Evolutionary conservation across 2,113 vertebrate genomes (phyloP).

Genomic region (Regulus satrapa): DNA sequence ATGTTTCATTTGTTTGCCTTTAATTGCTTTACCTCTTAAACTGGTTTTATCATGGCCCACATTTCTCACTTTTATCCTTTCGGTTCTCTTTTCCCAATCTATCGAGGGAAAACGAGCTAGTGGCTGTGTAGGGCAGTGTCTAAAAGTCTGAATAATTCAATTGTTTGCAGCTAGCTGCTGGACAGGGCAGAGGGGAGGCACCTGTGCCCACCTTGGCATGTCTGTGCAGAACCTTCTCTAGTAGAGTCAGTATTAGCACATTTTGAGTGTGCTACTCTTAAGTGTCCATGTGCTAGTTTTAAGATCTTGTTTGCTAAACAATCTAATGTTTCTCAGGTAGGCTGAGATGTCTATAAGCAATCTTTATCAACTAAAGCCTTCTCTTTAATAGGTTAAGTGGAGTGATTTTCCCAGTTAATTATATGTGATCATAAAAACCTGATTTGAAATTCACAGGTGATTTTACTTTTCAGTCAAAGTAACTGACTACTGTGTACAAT

Average conservation of each 20-base stretch:
- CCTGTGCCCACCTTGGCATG: background rate
- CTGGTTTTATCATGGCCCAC: background rate
- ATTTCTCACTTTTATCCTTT: background rate
- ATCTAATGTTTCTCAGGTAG: background rate
- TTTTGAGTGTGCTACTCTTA: background rate
- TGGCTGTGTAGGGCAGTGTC: background rate
- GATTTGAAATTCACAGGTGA: background rate
- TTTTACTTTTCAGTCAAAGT: background rate
- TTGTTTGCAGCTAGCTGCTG: background rate
- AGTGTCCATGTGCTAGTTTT: background rate
- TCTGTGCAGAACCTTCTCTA: background rate
- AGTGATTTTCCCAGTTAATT: background rate
- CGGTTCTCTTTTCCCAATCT: background rate
- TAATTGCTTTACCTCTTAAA: background rate
- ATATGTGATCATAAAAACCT: background rate
- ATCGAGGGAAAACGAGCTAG: fast-evolving
- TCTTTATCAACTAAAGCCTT: background rate
- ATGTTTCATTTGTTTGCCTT: background rate
- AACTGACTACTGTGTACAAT: background rate
- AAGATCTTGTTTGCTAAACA: background rate
- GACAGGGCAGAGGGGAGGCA: background rate
- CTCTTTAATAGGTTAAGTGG: background rate
- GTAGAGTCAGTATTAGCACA: background rate
- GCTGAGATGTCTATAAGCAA: background rate
- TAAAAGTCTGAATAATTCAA: background rate